Base-by-base conservation (phyloP, 2,888 invertebrate species). In the Mylabris sibirica region DNA sequence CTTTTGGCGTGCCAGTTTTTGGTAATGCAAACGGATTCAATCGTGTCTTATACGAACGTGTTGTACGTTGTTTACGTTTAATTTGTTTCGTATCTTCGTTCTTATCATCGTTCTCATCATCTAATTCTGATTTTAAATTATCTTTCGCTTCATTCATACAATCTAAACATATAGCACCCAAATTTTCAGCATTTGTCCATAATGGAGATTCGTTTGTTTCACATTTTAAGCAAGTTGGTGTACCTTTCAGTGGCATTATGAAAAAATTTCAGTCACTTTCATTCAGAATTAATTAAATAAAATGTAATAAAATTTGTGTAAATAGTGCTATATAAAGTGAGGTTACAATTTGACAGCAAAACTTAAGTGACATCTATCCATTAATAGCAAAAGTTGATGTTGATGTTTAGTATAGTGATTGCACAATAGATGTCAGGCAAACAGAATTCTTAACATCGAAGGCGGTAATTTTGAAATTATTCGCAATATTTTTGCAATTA, bases 161-260 rank as follows among this genome's bases (percentile, higher is more conserved):
- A 64, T 91, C 89, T 79, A 93, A 91, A 80, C 95, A 95, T 72
- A 94, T 88, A 81, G 92, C 92, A 0, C 93, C 93, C 59, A 85
- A 70, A 77, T 89, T 88, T 70, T 92, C 91, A 1, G 90, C 88
- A 71, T 89, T 90, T 26, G 92, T 91, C 95, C 95, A 95, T 69
- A 94, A 86, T 12, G 91, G 85, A 0, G 92, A 91, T 77, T 92
- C 92, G 26, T 87, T 89, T 12, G 89, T 87, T 72, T 88, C 89
- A 82, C 94, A 94, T 81, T 91, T 91, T 62, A 89, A 84, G 82
- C 94, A 94, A 72, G 88, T 88, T 17, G 92, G 91, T 80, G 88
- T 87, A 65, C 83, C 82, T 71, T 87, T 88, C 60, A 88, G 76
- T 2, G 85, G 84, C 84, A 85, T 85, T 71, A 14, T 30, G 4